These are phyloP conservation scores for Podarcis muralis DNA, from an alignment of 2,113 vertebrate genomes.

Conservation along the genomic window DNA sequence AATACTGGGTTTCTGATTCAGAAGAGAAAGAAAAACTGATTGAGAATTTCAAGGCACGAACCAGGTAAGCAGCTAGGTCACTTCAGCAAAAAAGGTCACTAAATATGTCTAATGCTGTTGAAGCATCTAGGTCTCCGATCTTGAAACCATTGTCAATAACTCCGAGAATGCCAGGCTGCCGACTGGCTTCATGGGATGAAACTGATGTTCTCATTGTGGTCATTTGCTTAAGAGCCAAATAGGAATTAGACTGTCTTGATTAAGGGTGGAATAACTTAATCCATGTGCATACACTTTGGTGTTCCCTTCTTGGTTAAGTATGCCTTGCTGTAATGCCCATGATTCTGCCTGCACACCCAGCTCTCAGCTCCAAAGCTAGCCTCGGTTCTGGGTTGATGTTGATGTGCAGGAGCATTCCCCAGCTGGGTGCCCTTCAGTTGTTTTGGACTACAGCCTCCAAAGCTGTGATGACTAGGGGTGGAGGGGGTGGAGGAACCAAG, in stretches of 20 bases:
- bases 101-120: not conserved
- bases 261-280: not conserved
- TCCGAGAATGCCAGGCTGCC: not conserved
- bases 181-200: not conserved
- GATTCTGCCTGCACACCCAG: not conserved
- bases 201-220: not conserved
- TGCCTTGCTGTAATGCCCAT: not conserved
- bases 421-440: not conserved
- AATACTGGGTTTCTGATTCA: constrained; percentile 83
- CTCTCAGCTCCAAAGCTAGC: not conserved
- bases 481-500: too few species aligned
- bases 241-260: not conserved
- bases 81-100: not conserved
- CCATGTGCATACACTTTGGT: not conserved
- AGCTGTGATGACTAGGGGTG: not conserved
- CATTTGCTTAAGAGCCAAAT: not conserved
- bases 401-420: not conserved
- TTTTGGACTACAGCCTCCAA: too few species aligned
- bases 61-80: constrained; percentile 67
- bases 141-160: not conserved
- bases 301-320: not conserved
- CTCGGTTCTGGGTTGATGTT: not conserved
- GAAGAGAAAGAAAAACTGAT: constrained; percentile 81
- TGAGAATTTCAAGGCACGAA: constrained; percentile 80
- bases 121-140: not conserved